Evolutionary conservation across 2,113 vertebrate genomes (phyloP).

Genomic region (Hemicordylus capensis): DNA sequence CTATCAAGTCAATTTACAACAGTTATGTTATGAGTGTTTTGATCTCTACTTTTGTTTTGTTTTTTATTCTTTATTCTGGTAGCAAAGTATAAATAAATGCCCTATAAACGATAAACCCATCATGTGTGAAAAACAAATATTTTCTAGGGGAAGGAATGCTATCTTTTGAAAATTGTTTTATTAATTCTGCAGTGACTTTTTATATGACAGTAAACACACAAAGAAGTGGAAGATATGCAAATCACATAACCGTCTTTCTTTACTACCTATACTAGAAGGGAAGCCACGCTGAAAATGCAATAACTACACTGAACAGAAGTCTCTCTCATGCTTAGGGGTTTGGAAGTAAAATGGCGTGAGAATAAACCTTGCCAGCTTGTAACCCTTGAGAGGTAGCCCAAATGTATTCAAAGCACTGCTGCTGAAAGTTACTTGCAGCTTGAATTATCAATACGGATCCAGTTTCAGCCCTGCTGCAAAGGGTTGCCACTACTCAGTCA

Average conservation of each 20-base stretch:
- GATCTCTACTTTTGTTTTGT: background rate
- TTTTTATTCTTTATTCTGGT: background rate
- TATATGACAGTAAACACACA: background rate
- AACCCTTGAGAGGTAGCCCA: background rate
- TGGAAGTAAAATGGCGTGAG: background rate
- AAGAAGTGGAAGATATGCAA: background rate
- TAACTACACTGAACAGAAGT: fast-evolving
- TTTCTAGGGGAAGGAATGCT: background rate
- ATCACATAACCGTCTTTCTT: background rate
- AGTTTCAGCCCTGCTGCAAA: background rate
- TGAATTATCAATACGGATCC: fast-evolving
- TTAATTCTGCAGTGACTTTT: background rate
- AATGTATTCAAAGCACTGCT: background rate
- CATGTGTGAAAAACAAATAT: background rate
- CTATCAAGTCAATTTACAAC: background rate
- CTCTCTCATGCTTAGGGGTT: background rate
- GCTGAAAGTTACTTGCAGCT: background rate
- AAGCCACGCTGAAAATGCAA: constrained; percentile 1
- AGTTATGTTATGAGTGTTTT: too few relatives aligned
- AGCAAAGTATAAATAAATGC: background rate
- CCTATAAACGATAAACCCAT: constrained; percentile 7
- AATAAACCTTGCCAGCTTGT: background rate
- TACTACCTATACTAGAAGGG: background rate
- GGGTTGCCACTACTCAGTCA: background rate
- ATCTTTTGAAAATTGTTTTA: background rate